Conservation (phyloP, 2,888 invertebrate genomes). For the Agonopterix arenella region DNA sequence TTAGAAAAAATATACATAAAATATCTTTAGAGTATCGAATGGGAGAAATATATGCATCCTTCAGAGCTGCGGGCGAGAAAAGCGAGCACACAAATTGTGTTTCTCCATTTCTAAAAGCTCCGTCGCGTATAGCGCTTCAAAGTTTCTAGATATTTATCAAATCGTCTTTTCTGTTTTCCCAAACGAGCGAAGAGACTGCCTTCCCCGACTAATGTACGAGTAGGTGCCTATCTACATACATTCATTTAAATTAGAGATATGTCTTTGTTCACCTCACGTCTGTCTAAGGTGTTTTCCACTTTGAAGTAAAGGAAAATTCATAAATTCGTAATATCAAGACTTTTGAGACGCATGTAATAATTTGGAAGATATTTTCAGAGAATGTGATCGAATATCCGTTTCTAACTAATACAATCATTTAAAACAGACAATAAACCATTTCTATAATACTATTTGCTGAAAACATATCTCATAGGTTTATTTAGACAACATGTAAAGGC, state of each 20-base stretch:
- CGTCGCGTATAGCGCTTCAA: slow-evolving; percentile 39
- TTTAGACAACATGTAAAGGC: slow-evolving; percentile 27
- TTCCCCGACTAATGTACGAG: neutral
- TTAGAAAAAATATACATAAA: no score
- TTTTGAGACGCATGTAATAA: no score
- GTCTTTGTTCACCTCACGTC: neutral
- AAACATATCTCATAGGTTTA: slow-evolving; percentile 13
- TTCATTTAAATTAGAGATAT: neutral
- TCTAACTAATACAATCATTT: no score
- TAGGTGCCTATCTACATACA: no score
- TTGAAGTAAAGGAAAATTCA: no score
- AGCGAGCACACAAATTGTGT: slow-evolving; percentile 48
- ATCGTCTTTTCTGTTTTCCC: slow-evolving; percentile 42
- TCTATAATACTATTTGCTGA: neutral
- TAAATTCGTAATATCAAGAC: no score
- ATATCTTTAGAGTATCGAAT: slow-evolving; percentile 13
- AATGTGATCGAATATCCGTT: no score
- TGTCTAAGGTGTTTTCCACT: neutral
- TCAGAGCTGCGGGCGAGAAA: slow-evolving; percentile 38
- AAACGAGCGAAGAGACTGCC: slow-evolving; percentile 15
- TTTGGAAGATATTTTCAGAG: no score
- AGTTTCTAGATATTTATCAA: slow-evolving; percentile 62
- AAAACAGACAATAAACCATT: no score
- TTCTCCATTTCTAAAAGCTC: slow-evolving; percentile 47
- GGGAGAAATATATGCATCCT: slow-evolving; percentile 33